Conservation (phyloP, 2,888 invertebrate genomes). For the Nomada lathburiana region DNA sequence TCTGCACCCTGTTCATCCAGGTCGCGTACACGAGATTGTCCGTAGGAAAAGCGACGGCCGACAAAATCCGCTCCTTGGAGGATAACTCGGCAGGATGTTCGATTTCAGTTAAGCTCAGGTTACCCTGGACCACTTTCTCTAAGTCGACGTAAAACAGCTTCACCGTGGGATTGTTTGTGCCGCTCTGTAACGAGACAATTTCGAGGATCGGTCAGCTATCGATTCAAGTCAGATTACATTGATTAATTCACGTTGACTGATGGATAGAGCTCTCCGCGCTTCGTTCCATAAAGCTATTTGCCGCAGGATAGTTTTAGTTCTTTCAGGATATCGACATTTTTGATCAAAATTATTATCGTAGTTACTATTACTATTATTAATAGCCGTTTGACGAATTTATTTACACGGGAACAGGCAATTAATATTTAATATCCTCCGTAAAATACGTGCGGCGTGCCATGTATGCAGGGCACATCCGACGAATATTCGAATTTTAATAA, state of each 20-base stretch:
- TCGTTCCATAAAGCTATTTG: too few relatives aligned
- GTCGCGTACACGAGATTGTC: conserved; percentile 89
- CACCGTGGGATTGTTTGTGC: conserved; percentile 89
- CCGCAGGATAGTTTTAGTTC: too few relatives aligned
- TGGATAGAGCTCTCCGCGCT: too few relatives aligned
- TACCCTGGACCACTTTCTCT: conserved; percentile 79
- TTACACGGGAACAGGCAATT: too few relatives aligned
- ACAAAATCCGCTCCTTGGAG: conserved; percentile 87
- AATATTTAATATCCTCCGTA: too few relatives aligned
- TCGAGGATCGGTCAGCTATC: neutral
- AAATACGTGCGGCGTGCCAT: too few relatives aligned
- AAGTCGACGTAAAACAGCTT: conserved; percentile 87
- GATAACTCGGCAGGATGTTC: conserved; percentile 80
- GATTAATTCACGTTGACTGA: neutral
- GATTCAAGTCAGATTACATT: neutral
- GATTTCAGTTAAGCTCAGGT: conserved; percentile 81
- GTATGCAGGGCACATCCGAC: neutral
- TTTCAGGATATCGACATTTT: too few relatives aligned
- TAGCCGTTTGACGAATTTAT: too few relatives aligned
- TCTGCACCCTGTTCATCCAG: conserved; percentile 96
- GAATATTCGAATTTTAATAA: conserved; percentile 3
- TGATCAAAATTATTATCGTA: too few relatives aligned
- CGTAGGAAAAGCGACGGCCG: conserved; percentile 91
- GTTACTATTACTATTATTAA: too few relatives aligned
- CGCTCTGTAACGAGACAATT: conserved; percentile 85